Conservation (phyloP, 2,888 invertebrate species). For the Scaptomyza tumidula region DNA sequence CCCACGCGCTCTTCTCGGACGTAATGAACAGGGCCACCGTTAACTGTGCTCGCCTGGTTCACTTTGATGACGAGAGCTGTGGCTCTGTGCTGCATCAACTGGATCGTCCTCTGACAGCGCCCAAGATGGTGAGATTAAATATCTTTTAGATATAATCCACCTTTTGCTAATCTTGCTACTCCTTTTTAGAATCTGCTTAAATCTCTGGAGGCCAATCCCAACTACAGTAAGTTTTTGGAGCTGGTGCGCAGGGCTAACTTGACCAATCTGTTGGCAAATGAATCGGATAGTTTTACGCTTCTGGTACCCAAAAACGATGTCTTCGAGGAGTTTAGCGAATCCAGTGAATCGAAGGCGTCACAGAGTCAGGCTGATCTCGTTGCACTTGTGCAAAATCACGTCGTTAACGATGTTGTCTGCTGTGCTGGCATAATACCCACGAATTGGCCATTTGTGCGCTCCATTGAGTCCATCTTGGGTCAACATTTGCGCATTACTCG, state of each 20-base stretch:
- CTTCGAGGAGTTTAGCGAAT: constrained; percentile 81
- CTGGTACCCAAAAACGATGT: constrained; percentile 84
- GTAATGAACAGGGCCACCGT: constrained; percentile 87
- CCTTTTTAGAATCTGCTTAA: constrained; percentile 77
- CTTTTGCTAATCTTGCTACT: neutral
- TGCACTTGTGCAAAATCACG: constrained; percentile 82
- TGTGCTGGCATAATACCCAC: constrained; percentile 84
- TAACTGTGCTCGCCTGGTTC: constrained; percentile 88
- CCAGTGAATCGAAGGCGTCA: constrained; percentile 65
- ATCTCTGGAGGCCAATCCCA: constrained; percentile 80
- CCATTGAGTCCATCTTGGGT: constrained; percentile 83
- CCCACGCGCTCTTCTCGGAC: constrained; percentile 86
- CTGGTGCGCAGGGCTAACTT: constrained; percentile 82
- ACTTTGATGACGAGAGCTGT: constrained; percentile 88
- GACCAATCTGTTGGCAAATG: constrained; percentile 78
- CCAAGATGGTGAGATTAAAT: constrained; percentile 73
- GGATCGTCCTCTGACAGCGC: constrained; percentile 86
- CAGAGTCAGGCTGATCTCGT: constrained; percentile 66
- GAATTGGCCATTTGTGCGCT: constrained; percentile 84
- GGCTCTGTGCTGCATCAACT: constrained; percentile 89
- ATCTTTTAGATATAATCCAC: neutral
- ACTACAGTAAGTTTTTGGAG: constrained; percentile 83
- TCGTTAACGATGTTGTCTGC: constrained; percentile 84
- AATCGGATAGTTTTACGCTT: constrained; percentile 80
- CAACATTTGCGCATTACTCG: constrained; percentile 82